These are phyloP conservation scores for Pseudomyrmex sp. DNA, from an alignment of 1,140 invertebrate genomes.

Conservation along the genomic window DNA sequence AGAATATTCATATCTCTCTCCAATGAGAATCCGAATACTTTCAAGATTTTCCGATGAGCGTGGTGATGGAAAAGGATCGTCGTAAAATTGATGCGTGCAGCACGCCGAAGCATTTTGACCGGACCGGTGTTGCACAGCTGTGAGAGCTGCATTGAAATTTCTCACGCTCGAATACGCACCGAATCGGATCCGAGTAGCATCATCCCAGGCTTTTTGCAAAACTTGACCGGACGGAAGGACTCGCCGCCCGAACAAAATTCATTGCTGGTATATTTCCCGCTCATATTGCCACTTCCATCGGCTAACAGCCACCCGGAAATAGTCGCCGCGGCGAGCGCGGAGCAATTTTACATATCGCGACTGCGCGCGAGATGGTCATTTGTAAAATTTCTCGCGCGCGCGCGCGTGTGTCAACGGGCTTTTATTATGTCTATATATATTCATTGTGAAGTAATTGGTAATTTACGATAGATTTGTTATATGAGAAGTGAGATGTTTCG, in stretches of 20 bases:
- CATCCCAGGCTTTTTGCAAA: conserved; percentile 26
- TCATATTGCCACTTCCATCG: conserved; percentile 16
- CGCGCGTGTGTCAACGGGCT: too few relatives aligned
- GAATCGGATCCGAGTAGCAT: conserved; percentile 23
- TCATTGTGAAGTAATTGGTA: neutral
- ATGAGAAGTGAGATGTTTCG: neutral
- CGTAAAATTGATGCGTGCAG: conserved; percentile 12
- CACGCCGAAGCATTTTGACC: conserved; percentile 3
- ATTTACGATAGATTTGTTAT: neutral
- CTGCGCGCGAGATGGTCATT: neutral
- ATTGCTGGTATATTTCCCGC: conserved; percentile 6
- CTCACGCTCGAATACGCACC: conserved; percentile 13
- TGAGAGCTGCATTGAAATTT: conserved; percentile 62
- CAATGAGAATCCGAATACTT: too few relatives aligned
- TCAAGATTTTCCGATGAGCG: too few relatives aligned
- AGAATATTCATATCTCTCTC: neutral
- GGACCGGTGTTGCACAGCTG: conserved; percentile 9
- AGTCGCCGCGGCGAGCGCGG: neutral
- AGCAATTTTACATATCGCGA: neutral
- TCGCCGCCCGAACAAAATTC: neutral
- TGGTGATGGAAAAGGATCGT: neutral
- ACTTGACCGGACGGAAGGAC: conserved; percentile 31
- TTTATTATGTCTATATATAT: neutral
- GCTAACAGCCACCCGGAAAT: neutral
- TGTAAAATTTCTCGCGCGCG: neutral